Evolutionary conservation across 2,888 invertebrate genomes (phyloP), one percentile per base, ranked within the genome.

Genomic region (Cantharis rufa): DNA sequence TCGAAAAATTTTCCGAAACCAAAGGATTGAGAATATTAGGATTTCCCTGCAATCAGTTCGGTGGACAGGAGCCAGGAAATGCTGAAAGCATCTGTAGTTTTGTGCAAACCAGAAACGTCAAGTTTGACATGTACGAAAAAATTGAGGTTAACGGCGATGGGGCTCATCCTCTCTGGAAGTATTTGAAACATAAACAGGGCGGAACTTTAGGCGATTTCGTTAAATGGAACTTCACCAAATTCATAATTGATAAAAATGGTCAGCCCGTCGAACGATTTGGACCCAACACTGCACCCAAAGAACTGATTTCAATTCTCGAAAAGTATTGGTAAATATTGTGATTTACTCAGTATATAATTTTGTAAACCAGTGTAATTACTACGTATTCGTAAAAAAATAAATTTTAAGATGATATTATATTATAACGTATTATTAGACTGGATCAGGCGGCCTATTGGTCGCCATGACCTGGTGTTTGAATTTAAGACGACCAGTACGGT

Each of bases 171-270:
- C 82, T 94, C 70, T 94, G 92, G 92, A 91, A 92, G 79, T 93
- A 91, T 84, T 87, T 94, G 86, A 93, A 93, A 88, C 86, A 89
- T 78, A 89, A 90, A 80, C 87, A 90, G 82, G 88, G 88, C 82
- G 91, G 91, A 0, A 89, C 88, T 0, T 74, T 91, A 2, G 91
- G 90, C 0, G 89, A 94, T 85, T 92, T 92, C 79, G 94, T 96
- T 81, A 96, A 96, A 85, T 97, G 96, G 96, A 97, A 97, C 88
- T 97, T 96, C 86, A 93, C 95, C 1, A 97, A 97, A 87, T 97
- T 96, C 87, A 90, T 97, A 32, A 89, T 96, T 18, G 92, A 96
- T 85, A 92, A 91, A 84, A 88, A 93, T 75, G 96, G 96, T 0
- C 88, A 91, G 32, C 93, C 94, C 0, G 92, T 94, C 10, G 92